Evolutionary conservation across 2,888 invertebrate species (phyloP), one percentile per base, ranked within the genome.

Genomic region (Agrochola litura): DNA sequence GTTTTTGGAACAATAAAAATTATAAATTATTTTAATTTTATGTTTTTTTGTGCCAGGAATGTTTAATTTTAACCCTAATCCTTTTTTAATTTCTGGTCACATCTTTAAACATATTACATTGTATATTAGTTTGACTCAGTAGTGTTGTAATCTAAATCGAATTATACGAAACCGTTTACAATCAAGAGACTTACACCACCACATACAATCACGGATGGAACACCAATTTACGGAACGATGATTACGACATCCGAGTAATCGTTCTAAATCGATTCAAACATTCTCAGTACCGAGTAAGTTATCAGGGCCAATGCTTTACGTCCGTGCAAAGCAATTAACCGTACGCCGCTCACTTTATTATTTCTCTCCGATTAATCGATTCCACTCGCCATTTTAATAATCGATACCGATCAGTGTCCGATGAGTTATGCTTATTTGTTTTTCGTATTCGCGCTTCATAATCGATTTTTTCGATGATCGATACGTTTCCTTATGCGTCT

Each of bases 361-460:
- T 94, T 93, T 92, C 92, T 90, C 89, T 89, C 90, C 91, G 92
- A 95, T 96, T 94, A 95, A 95, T 96, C 95, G 95, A 94, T 92
- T 93, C 92, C 91, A 92, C 90, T 93, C 92, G 91, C 92, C 89
- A 91, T 94, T 94, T 94, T 95, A 95, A 95, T 95, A 95, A 94
- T 94, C 94, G 95, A 95, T 95, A 93, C 91, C 90, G 93, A 95
- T 95, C 95, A 90, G 86, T 89, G 92, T 89, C 88, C 89, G 91
- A 92, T 94, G 94, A 95, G 92, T 95, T 94, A 94, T 94, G 92
- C 90, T 95, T 95, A 95, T 96, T 96, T 96, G 95, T 94, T 95
- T 95, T 94, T 92, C 90, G 90, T 87, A 89, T 89, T 90, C 90
- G 89, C 90, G 82, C 81, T 79, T 84, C 69, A 73, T 90, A 90